Conservation (phyloP, 2,113 vertebrate species). For the Gymnocephalus cernua region DNA sequence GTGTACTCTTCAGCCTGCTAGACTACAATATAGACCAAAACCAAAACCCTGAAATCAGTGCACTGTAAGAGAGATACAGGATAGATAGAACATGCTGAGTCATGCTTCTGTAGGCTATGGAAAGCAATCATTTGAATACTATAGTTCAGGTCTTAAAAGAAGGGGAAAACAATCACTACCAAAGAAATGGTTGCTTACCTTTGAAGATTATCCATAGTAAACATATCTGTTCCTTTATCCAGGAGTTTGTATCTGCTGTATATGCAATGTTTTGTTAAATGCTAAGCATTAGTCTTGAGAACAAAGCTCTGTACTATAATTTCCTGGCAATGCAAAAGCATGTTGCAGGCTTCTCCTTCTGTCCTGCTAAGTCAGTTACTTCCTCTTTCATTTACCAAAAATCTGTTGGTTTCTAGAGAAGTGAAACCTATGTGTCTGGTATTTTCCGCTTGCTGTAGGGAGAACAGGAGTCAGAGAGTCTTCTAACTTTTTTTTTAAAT, state of each 20-base stretch:
- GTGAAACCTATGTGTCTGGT: constrained; percentile 1
- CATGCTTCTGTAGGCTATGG: not conserved
- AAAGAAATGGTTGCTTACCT: not conserved
- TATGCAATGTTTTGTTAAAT: not conserved
- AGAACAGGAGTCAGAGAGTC: not conserved
- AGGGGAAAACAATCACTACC: not conserved
- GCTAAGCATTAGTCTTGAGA: not conserved
- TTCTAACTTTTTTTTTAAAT: too few relatives aligned
- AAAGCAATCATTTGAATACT: not conserved
- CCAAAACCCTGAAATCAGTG: not conserved
- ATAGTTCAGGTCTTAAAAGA: not conserved
- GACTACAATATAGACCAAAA: not conserved
- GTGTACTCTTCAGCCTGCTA: not conserved
- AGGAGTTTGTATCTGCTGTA: not conserved
- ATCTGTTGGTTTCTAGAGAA: constrained; percentile 23
- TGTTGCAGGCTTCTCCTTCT: not conserved
- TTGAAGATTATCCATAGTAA: not conserved
- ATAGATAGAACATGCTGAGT: not conserved
- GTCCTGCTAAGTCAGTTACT: not conserved
- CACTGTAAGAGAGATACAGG: not conserved
- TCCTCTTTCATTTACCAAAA: not conserved
- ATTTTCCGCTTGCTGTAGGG: not conserved
- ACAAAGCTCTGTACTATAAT: not conserved
- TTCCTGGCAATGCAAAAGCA: not conserved
- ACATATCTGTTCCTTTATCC: not conserved